These are phyloP conservation scores for Polymixis lichenea DNA, from an alignment of 2,888 invertebrate species.

Conservation along the genomic window DNA sequence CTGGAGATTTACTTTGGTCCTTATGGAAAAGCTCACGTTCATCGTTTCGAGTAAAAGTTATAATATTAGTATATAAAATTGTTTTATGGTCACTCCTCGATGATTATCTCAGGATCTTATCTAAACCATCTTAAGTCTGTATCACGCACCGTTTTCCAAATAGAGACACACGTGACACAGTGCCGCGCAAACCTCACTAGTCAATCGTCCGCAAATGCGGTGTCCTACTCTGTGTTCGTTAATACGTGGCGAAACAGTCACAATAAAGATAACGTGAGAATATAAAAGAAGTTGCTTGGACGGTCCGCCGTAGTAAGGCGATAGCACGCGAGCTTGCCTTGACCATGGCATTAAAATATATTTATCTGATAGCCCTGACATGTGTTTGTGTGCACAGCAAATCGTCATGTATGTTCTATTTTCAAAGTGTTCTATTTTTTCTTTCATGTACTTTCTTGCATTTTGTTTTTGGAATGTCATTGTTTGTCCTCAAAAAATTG, in stretches of 20 bases:
- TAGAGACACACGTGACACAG: slow-evolving; percentile 42
- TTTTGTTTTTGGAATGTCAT: slow-evolving; percentile 8
- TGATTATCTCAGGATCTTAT: slow-evolving; percentile 23
- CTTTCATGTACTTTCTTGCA: slow-evolving; percentile 12
- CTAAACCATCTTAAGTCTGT: slow-evolving; percentile 36
- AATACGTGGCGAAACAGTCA: slow-evolving; percentile 57
- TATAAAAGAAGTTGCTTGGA: slow-evolving; percentile 81
- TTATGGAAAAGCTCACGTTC: background rate
- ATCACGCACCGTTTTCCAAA: slow-evolving; percentile 42
- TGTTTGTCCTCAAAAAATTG: background rate
- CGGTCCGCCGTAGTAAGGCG: slow-evolving; percentile 75
- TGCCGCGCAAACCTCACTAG: slow-evolving; percentile 34
- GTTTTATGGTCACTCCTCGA: background rate
- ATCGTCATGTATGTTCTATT: slow-evolving; percentile 81
- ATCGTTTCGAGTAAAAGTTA: no score
- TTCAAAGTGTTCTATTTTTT: slow-evolving; percentile 44
- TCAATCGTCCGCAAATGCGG: slow-evolving; percentile 37
- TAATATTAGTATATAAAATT: background rate
- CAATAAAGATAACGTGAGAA: slow-evolving; percentile 75
- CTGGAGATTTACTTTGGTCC: background rate
- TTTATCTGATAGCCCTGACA: slow-evolving; percentile 79
- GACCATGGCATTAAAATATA: slow-evolving; percentile 85
- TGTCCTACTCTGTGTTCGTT: slow-evolving; percentile 53
- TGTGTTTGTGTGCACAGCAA: slow-evolving; percentile 81
- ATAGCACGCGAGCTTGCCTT: slow-evolving; percentile 80